phyloP scores from a whole-genome alignment of 2,888 invertebrate species.

The Halocaridina rubra region DNA sequence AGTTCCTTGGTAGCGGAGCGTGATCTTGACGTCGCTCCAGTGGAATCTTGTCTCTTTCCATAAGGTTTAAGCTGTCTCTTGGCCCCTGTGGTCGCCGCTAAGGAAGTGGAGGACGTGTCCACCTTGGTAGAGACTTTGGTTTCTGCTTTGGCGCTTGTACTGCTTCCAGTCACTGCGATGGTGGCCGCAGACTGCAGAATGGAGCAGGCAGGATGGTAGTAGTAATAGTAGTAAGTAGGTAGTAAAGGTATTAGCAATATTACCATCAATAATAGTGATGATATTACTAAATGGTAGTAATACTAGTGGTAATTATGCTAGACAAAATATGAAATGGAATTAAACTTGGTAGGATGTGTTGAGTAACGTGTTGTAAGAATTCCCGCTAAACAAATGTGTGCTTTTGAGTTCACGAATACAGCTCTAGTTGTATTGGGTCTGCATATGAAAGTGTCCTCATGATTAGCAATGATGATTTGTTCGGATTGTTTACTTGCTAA shows the following conservation, averaged over 20 bases:
- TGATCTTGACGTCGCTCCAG: constrained; percentile 86
- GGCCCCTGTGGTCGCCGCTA: constrained; percentile 68
- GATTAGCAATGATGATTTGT: no score
- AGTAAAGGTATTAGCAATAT: background rate
- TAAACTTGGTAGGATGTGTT: no score
- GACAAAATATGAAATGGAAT: no score
- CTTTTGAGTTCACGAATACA: no score
- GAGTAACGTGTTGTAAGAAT: no score
- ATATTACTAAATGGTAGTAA: no score
- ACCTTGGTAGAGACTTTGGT: constrained; percentile 3
- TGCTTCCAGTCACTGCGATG: constrained; percentile 65
- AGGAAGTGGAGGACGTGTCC: constrained; percentile 17
- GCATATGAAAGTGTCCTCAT: no score
- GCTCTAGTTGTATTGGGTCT: no score
- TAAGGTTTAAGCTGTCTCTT: constrained; percentile 71
- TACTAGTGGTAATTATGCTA: no score
- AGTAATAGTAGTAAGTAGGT: background rate
- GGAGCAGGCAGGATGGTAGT: background rate
- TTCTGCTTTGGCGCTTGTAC: background rate
- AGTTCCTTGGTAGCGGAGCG: constrained; percentile 91
- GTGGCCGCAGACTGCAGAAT: constrained; percentile 68
- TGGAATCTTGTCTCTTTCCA: constrained; percentile 78
- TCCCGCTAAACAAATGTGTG: no score
- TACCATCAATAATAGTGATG: background rate
- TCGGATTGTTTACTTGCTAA: no score